These are phyloP conservation scores for Parthenolecanium corni DNA, from an alignment of 2,888 invertebrate species.

Conservation along the genomic window DNA sequence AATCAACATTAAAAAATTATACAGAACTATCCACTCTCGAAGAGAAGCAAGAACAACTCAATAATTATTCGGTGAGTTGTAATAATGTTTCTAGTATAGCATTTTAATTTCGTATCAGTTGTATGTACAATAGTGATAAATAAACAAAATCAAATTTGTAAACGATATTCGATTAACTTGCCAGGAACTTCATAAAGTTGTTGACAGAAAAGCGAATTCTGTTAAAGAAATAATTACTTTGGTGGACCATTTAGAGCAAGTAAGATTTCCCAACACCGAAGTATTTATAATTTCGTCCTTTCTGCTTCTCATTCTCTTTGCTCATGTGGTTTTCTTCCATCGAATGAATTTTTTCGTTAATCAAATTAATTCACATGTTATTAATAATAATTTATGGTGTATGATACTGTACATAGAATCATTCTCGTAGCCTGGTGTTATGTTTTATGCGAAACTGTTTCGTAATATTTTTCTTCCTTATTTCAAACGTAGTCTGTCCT, in stretches of 20 bases:
- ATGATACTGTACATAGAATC: no score
- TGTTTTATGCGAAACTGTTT: no score
- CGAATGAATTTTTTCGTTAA: background rate
- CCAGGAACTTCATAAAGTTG: slow-evolving; percentile 64
- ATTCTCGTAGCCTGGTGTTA: no score
- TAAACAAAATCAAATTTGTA: background rate
- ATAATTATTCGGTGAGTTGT: slow-evolving; percentile 69
- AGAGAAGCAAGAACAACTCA: slow-evolving; percentile 80
- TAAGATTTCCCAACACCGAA: slow-evolving; percentile 44
- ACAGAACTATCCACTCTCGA: slow-evolving; percentile 69
- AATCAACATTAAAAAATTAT: slow-evolving; percentile 73
- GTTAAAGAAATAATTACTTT: slow-evolving; percentile 59
- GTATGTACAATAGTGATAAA: no score
- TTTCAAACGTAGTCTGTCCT: no score
- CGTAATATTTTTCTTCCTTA: no score
- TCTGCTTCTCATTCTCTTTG: background rate
- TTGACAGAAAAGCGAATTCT: slow-evolving; percentile 59
- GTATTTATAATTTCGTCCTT: background rate
- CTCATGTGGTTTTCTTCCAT: background rate
- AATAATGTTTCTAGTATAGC: background rate
- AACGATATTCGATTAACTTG: slow-evolving; percentile 4
- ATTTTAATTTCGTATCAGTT: no score
- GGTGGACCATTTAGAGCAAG: slow-evolving; percentile 72
- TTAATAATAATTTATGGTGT: no score
- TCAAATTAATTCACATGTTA: background rate